Evolutionary conservation across 2,797 vertebrate genomes (phyloP).

Genomic region (Acrocephalus scirpaceus): DNA sequence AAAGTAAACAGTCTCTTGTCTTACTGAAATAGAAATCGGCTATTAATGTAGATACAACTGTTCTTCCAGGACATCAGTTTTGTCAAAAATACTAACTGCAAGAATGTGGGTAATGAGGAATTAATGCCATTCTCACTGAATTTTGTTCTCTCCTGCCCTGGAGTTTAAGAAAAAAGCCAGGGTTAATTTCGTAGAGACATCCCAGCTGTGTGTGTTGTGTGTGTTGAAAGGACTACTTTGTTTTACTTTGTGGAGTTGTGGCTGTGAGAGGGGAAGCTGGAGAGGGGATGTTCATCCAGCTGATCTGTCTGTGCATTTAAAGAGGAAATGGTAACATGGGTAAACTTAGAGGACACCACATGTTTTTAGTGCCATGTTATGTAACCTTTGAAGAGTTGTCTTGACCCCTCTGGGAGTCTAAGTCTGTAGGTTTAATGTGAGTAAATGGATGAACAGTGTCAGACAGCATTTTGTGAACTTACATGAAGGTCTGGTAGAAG

Average conservation of each 20-base stretch:
- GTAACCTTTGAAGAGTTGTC: background rate
- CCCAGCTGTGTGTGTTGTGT: accelerated
- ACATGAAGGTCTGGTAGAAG: background rate
- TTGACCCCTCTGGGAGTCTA: background rate
- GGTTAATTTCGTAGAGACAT: background rate
- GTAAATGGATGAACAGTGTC: background rate
- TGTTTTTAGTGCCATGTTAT: background rate
- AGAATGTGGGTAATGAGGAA: background rate
- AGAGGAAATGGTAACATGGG: accelerated
- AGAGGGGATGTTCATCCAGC: background rate
- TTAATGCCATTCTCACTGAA: background rate
- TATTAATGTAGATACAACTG: background rate
- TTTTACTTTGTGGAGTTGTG: background rate
- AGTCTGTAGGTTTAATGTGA: background rate
- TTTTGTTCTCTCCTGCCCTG: background rate
- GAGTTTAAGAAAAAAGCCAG: background rate
- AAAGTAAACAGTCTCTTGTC: background rate
- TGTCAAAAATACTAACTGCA: background rate
- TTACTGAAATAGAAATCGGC: background rate
- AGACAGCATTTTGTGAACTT: background rate
- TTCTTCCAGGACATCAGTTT: background rate
- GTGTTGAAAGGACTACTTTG: background rate
- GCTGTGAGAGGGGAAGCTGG: accelerated
- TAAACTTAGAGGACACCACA: background rate
- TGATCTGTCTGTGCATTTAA: background rate